Evolutionary conservation across 2,888 invertebrate species (phyloP).

Genomic region (Hyposoter dolosus): DNA sequence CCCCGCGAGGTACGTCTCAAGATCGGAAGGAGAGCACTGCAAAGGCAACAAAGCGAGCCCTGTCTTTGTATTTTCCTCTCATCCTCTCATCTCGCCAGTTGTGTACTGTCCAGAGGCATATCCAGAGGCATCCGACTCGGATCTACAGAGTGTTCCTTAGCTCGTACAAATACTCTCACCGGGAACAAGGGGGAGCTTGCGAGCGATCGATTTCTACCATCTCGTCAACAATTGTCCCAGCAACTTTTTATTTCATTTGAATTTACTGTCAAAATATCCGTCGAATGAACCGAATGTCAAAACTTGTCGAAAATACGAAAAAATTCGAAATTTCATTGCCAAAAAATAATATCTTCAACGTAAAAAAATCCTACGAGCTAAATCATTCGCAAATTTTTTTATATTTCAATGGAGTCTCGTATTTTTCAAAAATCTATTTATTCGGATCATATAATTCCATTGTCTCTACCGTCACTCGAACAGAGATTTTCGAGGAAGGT

Average conservation of each 20-base stretch:
- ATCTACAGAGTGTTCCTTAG: constrained; percentile 31
- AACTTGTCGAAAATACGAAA: background rate
- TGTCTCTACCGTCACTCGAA: background rate
- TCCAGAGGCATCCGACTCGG: constrained; percentile 51
- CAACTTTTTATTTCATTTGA: background rate
- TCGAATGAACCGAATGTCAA: background rate
- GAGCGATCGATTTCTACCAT: constrained; percentile 2
- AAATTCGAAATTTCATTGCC: background rate
- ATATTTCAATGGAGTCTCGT: background rate
- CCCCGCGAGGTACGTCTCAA: constrained; percentile 60
- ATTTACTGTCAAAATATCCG: background rate
- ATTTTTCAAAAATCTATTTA: background rate
- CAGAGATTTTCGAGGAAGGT: background rate
- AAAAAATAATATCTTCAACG: background rate
- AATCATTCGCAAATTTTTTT: background rate
- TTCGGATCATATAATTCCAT: background rate
- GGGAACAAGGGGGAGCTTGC: constrained; percentile 40
- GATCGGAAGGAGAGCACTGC: constrained; percentile 59
- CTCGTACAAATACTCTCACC: constrained; percentile 23
- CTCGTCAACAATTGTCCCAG: background rate
- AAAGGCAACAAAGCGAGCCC: constrained; percentile 63
- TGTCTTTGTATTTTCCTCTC: constrained; percentile 18
- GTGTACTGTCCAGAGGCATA: constrained; percentile 52
- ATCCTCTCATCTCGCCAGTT: constrained; percentile 30
- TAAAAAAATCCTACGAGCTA: background rate